A percentile compares a stretch with the other conserved stretches of the same genome.
Conservation (phyloP, 2,113 vertebrate species). For the Odocoileus virginianus region DNA sequence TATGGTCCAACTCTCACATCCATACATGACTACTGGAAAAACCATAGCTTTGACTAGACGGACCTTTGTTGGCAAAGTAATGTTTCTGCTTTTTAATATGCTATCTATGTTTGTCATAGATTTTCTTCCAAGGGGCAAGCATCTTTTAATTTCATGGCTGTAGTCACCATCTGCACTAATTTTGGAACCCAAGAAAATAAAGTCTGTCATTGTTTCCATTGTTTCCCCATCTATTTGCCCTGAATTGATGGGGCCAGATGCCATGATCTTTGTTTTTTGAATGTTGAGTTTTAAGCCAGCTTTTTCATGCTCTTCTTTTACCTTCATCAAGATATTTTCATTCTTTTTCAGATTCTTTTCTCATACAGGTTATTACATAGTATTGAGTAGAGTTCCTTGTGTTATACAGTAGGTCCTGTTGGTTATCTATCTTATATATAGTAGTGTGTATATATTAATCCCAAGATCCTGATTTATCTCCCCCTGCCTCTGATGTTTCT, state of each 20-base stretch:
- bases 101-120: neutral
- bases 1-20: neutral
- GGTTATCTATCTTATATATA: neutral
- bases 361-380: neutral
- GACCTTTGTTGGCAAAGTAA: neutral
- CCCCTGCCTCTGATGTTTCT: neutral
- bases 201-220: neutral
- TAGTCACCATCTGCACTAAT: neutral
- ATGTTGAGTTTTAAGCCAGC: neutral
- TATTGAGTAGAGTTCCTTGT: neutral
- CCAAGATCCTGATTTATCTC: neutral
- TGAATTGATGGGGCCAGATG: fast-evolving
- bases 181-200: neutral
- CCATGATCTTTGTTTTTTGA: neutral
- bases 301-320: neutral
- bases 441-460: neutral
- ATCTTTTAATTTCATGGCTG: neutral
- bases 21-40: neutral
- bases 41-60: neutral
- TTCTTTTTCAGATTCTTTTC: neutral
- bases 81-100: neutral
- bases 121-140: neutral
- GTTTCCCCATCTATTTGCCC: neutral
- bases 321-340: neutral
- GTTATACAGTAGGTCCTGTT: neutral